phyloP scores from a whole-genome alignment of 1,140 invertebrate species.

The Caenorhabditis brenneri region DNA sequence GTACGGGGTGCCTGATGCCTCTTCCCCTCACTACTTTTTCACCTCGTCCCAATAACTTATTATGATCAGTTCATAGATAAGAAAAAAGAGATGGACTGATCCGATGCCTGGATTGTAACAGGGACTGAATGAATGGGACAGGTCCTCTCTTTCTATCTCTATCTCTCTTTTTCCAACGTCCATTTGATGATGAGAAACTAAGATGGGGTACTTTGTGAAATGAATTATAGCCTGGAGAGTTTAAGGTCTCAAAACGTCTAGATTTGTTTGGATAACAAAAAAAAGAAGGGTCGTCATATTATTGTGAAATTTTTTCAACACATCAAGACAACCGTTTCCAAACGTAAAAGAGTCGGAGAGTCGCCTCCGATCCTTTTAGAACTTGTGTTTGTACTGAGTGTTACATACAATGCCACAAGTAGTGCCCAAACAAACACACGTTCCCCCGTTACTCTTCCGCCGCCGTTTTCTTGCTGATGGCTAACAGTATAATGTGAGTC shows the following conservation, averaged over 20 bases:
- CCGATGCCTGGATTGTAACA: not conserved
- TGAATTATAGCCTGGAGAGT: too few species aligned
- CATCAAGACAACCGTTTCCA: not conserved
- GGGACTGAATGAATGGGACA: not conserved
- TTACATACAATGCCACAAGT: constrained; percentile 43
- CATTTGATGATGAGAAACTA: too few species aligned
- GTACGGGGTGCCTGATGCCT: not conserved
- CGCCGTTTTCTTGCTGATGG: not conserved
- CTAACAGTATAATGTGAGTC: not conserved
- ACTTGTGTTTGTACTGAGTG: constrained; percentile 37
- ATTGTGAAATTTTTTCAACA: not conserved
- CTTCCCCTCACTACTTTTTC: not conserved
- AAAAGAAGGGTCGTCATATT: too few species aligned
- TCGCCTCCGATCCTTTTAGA: constrained; percentile 26
- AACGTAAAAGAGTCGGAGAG: constrained; percentile 15
- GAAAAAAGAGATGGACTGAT: not conserved
- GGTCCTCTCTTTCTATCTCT: too few species aligned
- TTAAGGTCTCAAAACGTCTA: too few species aligned
- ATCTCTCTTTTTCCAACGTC: too few species aligned
- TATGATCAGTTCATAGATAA: constrained; percentile 39
- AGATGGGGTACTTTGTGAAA: too few species aligned
- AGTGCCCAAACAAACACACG: constrained; percentile 37
- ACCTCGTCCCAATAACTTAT: constrained; percentile 12
- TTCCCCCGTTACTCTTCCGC: not conserved
- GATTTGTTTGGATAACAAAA: too few species aligned